phyloP scores from a whole-genome alignment of 1,140 invertebrate species.

The Macrocentrus cingulum region DNA sequence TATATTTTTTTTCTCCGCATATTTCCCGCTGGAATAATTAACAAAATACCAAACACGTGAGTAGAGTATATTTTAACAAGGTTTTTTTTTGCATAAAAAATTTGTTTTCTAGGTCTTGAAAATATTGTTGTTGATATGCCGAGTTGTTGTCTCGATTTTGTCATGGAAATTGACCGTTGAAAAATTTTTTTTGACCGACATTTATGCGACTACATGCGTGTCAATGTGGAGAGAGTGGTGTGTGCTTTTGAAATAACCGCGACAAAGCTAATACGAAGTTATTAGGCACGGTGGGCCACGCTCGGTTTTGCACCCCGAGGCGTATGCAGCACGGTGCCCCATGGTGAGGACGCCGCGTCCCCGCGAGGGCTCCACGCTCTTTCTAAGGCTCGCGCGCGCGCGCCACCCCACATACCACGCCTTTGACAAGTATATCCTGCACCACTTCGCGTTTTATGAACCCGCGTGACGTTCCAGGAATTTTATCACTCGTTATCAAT shows the following conservation, averaged over 20 bases:
- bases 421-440: conserved; percentile 50
- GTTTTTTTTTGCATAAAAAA: too few relatives aligned
- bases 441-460: not conserved
- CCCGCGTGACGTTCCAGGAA: not conserved
- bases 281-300: conserved; percentile 44
- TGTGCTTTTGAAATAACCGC: conserved; percentile 42
- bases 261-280: conserved; percentile 53
- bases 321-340: conserved; percentile 39
- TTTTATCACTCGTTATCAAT: not conserved
- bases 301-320: conserved; percentile 46
- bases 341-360: conserved; percentile 39
- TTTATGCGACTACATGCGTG: too few relatives aligned
- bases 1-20: too few relatives aligned
- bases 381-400: conserved; percentile 11
- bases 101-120: too few relatives aligned
- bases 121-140: too few relatives aligned
- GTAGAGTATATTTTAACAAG: too few relatives aligned
- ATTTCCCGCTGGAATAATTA: not conserved
- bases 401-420: conserved; percentile 37
- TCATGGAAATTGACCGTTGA: too few relatives aligned
- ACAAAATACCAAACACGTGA: not conserved
- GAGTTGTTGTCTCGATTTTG: too few relatives aligned
- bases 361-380: conserved; percentile 25
- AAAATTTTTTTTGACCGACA: too few relatives aligned
- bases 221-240: too few relatives aligned